phyloP scores from a whole-genome alignment of 2,888 invertebrate species.

The Acheta domesticus region DNA sequence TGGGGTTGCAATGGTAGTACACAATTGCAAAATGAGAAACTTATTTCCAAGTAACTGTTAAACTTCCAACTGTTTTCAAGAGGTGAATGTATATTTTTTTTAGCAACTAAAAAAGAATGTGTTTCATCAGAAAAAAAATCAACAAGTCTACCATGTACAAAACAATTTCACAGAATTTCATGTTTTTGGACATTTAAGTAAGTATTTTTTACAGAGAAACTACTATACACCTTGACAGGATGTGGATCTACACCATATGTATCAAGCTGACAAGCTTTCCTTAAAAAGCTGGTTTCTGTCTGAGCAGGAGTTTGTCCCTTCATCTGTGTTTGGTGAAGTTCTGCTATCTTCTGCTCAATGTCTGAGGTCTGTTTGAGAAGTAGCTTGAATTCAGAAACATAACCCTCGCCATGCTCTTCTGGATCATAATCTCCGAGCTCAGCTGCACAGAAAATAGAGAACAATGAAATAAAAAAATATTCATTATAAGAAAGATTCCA shows the following conservation, averaged over 20 bases:
- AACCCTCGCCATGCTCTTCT: constrained; percentile 80
- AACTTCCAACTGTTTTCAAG: too few relatives aligned
- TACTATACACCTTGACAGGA: constrained; percentile 79
- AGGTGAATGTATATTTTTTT: too few relatives aligned
- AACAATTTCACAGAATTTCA: too few relatives aligned
- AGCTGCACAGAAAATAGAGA: constrained; percentile 58
- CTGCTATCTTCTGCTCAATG: constrained; percentile 90
- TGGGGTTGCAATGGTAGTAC: too few relatives aligned
- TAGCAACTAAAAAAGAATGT: too few relatives aligned
- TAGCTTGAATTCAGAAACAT: constrained; percentile 87
- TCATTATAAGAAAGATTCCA: too few relatives aligned
- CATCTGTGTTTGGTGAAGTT: constrained; percentile 82
- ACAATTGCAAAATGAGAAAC: too few relatives aligned
- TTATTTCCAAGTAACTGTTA: too few relatives aligned
- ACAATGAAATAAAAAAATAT: background rate
- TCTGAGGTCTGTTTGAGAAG: constrained; percentile 87
- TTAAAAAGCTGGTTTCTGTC: constrained; percentile 86
- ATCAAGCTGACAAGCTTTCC: constrained; percentile 85
- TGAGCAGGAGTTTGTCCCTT: constrained; percentile 82
- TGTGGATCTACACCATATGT: constrained; percentile 98
- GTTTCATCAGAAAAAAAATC: too few relatives aligned
- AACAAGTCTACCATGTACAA: too few relatives aligned
- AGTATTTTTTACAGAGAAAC: background rate
- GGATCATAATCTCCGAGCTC: constrained; percentile 94
- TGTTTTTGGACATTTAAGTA: background rate